These are phyloP conservation scores for Henicopernis longicauda DNA, from an alignment of 2,113 vertebrate genomes.

Conservation along the genomic window DNA sequence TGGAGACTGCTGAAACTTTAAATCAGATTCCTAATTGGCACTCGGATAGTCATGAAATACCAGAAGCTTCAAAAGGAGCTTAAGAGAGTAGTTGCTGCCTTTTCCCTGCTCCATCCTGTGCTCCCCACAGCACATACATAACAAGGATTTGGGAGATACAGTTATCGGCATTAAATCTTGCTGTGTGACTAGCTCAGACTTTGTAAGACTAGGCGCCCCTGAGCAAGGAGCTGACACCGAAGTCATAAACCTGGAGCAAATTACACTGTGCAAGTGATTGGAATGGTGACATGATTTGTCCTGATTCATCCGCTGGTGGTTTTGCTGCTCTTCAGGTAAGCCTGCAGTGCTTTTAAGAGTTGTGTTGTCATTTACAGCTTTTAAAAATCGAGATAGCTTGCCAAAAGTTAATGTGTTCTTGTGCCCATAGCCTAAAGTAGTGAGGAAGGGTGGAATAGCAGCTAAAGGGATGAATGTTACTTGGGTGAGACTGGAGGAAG, in stretches of 20 bases:
- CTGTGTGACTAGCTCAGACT: conserved; percentile 8
- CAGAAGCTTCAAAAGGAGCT: conserved; percentile 43
- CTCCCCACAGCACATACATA: neutral
- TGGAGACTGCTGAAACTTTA: conserved; percentile 34
- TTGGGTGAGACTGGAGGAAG: neutral
- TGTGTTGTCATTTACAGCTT: neutral
- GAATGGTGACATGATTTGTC: neutral
- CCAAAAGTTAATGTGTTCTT: neutral
- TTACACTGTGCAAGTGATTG: conserved; percentile 1
- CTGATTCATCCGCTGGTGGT: neutral
- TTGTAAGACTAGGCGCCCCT: neutral
- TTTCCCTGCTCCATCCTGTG: neutral
- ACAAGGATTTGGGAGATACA: conserved; percentile 30
- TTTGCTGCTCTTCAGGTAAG: neutral
- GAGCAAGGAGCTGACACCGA: neutral
- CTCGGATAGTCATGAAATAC: conserved; percentile 16
- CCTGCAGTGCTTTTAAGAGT: neutral
- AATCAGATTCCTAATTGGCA: conserved; percentile 36
- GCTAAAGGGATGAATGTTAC: neutral
- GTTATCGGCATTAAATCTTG: neutral
- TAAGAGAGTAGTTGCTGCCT: conserved; percentile 11
- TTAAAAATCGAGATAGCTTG: neutral
- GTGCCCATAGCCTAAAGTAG: neutral
- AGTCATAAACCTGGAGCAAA: conserved; percentile 34
- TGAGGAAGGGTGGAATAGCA: neutral